These are phyloP conservation scores for Ennomos quercinarius DNA, from an alignment of 2,888 invertebrate species.

Conservation along the genomic window DNA sequence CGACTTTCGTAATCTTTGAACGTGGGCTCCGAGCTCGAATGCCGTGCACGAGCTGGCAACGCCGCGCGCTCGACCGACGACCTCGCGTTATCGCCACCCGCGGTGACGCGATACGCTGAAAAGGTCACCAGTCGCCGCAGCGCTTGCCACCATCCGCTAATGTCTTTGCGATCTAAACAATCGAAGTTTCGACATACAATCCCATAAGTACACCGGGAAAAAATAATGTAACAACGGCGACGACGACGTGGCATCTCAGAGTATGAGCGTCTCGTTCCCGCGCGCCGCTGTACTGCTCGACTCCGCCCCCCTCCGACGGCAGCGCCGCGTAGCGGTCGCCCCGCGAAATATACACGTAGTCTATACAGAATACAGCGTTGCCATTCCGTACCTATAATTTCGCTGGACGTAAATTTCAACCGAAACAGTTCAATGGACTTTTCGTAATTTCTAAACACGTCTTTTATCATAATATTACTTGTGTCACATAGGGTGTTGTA, in stretches of 20 bases:
- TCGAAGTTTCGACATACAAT: slow-evolving; percentile 72
- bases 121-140: slow-evolving; percentile 76
- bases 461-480: slow-evolving; percentile 70
- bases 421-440: slow-evolving; percentile 86
- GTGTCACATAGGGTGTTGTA: slow-evolving; percentile 70
- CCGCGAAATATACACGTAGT: slow-evolving; percentile 71
- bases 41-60: slow-evolving; percentile 74
- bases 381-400: slow-evolving; percentile 86
- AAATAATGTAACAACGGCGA: slow-evolving; percentile 59
- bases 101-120: slow-evolving; percentile 74
- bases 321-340: slow-evolving; percentile 78
- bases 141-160: slow-evolving; percentile 66
- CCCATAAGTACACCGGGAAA: slow-evolving; percentile 70
- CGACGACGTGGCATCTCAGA: slow-evolving; percentile 48
- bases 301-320: slow-evolving; percentile 74
- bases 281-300: slow-evolving; percentile 66
- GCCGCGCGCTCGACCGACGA: slow-evolving; percentile 77
- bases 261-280: slow-evolving; percentile 64
- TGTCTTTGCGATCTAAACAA: slow-evolving; percentile 76
- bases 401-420: slow-evolving; percentile 85
- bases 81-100: slow-evolving; percentile 79
- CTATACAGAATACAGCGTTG: slow-evolving; percentile 84
- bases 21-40: slow-evolving; percentile 66
- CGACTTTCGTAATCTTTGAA: slow-evolving; percentile 70
- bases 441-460: slow-evolving; percentile 79